Evolutionary conservation across 2,888 invertebrate genomes (phyloP), one percentile per base, ranked within the genome.

Genomic region (Cheilosia scutellata): DNA sequence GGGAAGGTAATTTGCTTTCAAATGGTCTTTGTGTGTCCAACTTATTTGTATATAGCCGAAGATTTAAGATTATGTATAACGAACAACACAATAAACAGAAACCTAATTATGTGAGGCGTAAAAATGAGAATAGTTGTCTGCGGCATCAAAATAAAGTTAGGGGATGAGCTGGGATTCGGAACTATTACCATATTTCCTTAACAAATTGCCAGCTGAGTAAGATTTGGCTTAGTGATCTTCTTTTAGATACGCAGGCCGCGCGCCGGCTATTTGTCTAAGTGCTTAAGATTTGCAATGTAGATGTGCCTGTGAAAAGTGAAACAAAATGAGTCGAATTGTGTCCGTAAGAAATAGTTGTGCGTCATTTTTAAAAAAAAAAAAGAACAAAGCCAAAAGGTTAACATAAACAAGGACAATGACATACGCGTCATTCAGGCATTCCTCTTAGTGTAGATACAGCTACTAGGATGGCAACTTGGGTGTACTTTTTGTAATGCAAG

Each of bases 141-240:
- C 2, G n/a, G 40, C n/a, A 27, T 44, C 4, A 29, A 11, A 65
- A 25, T 11, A 37, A 63, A 65, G 65, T 65, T 49, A 65, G 25
- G 20, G 27, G 66, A 66, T 68, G 13, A 68, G 42, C 68, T 44
- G 20, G 55, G 55, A 55, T 68, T 68, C 16, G 13, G 5, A 31
- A 31, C 55, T 31, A 68, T 68, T 68, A 68, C 16, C 20, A 16
- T 20, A 20, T 33, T 13, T 3, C 7, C 37, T 37, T n/a, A 65
- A n/a, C 37, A 63, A 9, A 53, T 9, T 13, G 16, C 16, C 40
- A 42, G 53, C 55, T 55, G 55, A 68, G 55, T 3, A 6, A 49
- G 49, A 37, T 27, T 37, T 65, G 20, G 44, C 44, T 44, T 62
- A 31, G 20, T 29, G 27, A 53, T 53, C 51, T 13, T 13, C 2